Evolutionary conservation across 2,113 vertebrate species (phyloP).

Genomic region (Rhodinocichla rosea): DNA sequence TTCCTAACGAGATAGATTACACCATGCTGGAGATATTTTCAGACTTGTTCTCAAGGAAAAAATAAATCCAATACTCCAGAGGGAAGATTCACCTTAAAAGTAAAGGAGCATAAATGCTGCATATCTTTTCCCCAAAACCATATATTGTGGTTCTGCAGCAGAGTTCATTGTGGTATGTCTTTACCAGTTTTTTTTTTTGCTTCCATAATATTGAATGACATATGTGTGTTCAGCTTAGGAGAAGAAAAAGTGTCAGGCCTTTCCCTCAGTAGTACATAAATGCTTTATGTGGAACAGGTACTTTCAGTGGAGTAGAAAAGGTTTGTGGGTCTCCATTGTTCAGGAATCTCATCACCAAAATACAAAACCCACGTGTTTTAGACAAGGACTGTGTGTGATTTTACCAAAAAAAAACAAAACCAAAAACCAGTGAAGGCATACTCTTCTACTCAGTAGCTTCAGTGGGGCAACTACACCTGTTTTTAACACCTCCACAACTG

Average conservation of each 20-base stretch:
- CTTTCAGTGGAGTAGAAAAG: neutral
- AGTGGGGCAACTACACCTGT: neutral
- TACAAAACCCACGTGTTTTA: fast-evolving
- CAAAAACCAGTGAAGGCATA: neutral
- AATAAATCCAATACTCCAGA: neutral
- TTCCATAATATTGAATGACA: neutral
- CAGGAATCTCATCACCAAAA: neutral
- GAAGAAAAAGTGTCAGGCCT: neutral
- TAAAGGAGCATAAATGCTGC: neutral
- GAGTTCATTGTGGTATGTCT: neutral
- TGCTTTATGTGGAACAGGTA: neutral
- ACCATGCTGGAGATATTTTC: slow-evolving; percentile 1
- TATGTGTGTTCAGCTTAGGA: neutral
- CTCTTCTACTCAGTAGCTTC: neutral
- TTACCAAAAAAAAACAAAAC: neutral
- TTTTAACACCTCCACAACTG: neutral
- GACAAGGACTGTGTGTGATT: neutral
- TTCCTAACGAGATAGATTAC: neutral
- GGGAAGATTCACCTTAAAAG: neutral
- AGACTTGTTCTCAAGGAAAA: neutral
- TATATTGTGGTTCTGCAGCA: neutral
- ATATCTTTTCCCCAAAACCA: neutral
- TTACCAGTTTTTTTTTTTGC: neutral
- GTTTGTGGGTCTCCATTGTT: neutral
- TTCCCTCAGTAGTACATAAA: neutral